These are phyloP conservation scores for Invenusta paracnida DNA, from an alignment of 2,888 invertebrate genomes.

Conservation along the genomic window DNA sequence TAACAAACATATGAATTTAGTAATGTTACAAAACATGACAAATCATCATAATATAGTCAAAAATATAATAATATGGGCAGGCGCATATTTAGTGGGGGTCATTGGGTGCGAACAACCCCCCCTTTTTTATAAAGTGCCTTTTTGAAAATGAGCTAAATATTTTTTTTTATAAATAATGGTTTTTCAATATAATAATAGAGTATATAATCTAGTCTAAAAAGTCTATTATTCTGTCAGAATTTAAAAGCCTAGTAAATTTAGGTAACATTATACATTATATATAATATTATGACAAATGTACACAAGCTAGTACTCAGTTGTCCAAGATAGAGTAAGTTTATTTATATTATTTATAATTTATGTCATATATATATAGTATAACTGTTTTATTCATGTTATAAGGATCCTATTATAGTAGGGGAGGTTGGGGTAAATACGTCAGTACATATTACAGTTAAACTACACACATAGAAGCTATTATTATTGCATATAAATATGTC, in stretches of 20 bases:
- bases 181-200: slow-evolving; percentile 1
- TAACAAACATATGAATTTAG: too few relatives aligned
- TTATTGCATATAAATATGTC: not conserved
- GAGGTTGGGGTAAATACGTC: not conserved
- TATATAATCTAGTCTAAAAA: not conserved
- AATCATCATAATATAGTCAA: too few relatives aligned
- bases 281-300: slow-evolving; percentile 25
- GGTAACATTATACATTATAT: slow-evolving; percentile 29
- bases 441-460: not conserved
- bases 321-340: slow-evolving; percentile 26
- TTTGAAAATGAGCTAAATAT: not conserved
- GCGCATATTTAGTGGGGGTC: slow-evolving; percentile 16
- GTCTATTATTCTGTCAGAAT: slow-evolving; percentile 20
- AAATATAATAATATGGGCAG: too few relatives aligned
- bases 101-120: not conserved
- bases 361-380: slow-evolving; percentile 7
- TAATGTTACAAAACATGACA: too few relatives aligned
- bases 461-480: not conserved
- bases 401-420: slow-evolving; percentile 26
- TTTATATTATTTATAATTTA: slow-evolving; percentile 26
- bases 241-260: slow-evolving; percentile 25
- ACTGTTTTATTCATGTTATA: slow-evolving; percentile 25
- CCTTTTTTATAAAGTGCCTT: not conserved
- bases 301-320: not conserved
- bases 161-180: slow-evolving; percentile 13